Evolutionary conservation across 1,140 invertebrate species (phyloP), one percentile per base, ranked within the genome.

Genomic region (Rhizoglyphus robini): DNA sequence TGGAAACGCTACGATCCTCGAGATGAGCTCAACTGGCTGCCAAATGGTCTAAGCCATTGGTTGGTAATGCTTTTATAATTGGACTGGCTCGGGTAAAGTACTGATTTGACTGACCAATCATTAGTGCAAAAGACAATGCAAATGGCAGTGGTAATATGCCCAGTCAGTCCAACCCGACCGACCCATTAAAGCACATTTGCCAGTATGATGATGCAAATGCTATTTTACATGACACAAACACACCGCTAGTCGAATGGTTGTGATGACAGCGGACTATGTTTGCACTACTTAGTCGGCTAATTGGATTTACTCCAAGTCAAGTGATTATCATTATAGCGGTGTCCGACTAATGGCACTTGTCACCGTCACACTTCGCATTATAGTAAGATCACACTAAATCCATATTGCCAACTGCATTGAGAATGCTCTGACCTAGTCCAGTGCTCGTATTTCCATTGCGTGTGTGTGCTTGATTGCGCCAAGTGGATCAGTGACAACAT

Each of bases 201-300:
- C 8, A 41, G 36, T n/a, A n/a, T n/a, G n/a, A n/a, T n/a, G n/a
- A 41, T 41, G 36, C 36, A 41, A 41, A 18, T 41, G 36, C 36
- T 18, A 41, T n/a, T n/a, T n/a, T n/a, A n/a, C n/a, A n/a, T n/a
- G n/a, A n/a, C n/a, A n/a, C n/a, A n/a, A n/a, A n/a, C n/a, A n/a
- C n/a, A n/a, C n/a, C n/a, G n/a, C n/a, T n/a, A n/a, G n/a, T 46
- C 41, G 41, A 23, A 23, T 46, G 41, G 41, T 46, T 15, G 41
- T 46, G 41, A 23, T 46, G 41, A n/a, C n/a, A n/a, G n/a, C n/a
- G 18, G 36, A 41, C 18, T 8, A 41, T 54, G 51, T 54, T 54
- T 54, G 51, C 51, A 54, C 51, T 54, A 54, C 51, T 54, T 54
- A 54, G 51, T 15, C 23, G 23, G 51, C 51, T 54, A 54, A 54